Conservation (phyloP, 2,888 invertebrate genomes). For the Diarsia brunnea region DNA sequence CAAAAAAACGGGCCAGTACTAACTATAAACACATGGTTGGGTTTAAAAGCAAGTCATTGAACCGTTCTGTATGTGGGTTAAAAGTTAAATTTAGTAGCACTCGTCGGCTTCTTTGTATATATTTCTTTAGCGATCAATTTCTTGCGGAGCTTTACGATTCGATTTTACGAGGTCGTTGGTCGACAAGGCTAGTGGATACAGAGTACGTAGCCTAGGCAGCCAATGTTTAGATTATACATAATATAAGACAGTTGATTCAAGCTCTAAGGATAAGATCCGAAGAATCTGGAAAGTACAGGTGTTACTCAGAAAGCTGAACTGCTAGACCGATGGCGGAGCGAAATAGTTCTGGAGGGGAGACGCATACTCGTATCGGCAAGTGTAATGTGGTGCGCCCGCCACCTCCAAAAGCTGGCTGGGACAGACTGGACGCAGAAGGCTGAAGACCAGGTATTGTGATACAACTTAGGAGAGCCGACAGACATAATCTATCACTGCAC, state of each 20-base stretch:
- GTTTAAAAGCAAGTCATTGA: conserved; percentile 63
- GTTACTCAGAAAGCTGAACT: neutral
- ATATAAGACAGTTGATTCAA: neutral
- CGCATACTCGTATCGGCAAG: neutral
- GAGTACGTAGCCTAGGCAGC: neutral
- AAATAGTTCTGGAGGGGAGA: neutral
- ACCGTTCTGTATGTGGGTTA: conserved; percentile 68
- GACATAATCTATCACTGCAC: neutral
- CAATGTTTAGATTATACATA: no score
- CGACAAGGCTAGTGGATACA: conserved; percentile 16
- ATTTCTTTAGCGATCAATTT: conserved; percentile 48
- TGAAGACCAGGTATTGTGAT: neutral
- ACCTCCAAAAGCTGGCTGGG: neutral
- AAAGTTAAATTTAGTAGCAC: conserved; percentile 70
- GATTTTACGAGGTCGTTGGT: conserved; percentile 41
- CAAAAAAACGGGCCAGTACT: conserved; percentile 20
- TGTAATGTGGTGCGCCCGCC: neutral
- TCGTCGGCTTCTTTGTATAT: conserved; percentile 59
- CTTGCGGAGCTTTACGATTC: conserved; percentile 39
- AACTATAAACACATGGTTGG: conserved; percentile 34
- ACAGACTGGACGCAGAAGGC: neutral
- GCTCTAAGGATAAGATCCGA: neutral
- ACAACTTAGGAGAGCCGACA: neutral
- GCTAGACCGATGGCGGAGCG: neutral
- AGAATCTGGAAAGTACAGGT: neutral